A percentile compares a stretch with the other conserved stretches of the same genome.
Conservation (phyloP, 1,140 invertebrate genomes). For the Apis mellifera region Amel_HAv3.1 CM009931.2:6507501-6508000, state of each 20-base stretch:
- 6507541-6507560: slow-evolving; percentile 81
- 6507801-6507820: slow-evolving; percentile 55
- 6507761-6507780: slow-evolving; percentile 50
- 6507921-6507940: slow-evolving; percentile 60
- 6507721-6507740: slow-evolving; percentile 57
- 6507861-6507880: slow-evolving; percentile 63
- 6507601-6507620: slow-evolving; percentile 74
- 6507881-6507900: slow-evolving; percentile 63
- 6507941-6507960: slow-evolving; percentile 56
- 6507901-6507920: slow-evolving; percentile 65
- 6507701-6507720: slow-evolving; percentile 39
- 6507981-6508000: slow-evolving; percentile 54
- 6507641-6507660: slow-evolving; percentile 64
- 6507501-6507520: slow-evolving; percentile 80
- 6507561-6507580: slow-evolving; percentile 69
- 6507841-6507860: slow-evolving; percentile 67
- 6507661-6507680: slow-evolving; percentile 49
- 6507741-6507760: slow-evolving; percentile 66
- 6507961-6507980: slow-evolving; percentile 57
- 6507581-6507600: slow-evolving; percentile 72
- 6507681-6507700: slow-evolving; percentile 50
- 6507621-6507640: slow-evolving; percentile 68
- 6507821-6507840: slow-evolving; percentile 62
- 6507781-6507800: slow-evolving; percentile 60
- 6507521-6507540: slow-evolving; percentile 82